phyloP scores from a whole-genome alignment of 2,113 vertebrate species.

The Ciconia boyciana region DNA sequence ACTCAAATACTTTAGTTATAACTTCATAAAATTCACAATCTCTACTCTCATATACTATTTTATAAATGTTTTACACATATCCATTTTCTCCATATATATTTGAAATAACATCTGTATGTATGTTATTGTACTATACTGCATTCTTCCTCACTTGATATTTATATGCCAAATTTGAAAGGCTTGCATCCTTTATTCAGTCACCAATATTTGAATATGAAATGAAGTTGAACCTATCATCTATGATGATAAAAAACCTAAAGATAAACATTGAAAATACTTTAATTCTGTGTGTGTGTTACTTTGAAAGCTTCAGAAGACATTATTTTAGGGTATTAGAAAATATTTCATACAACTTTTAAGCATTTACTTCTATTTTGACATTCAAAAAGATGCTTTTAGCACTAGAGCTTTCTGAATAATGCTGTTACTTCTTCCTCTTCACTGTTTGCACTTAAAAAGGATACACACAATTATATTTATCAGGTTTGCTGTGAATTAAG shows the following conservation, averaged over 20 bases:
- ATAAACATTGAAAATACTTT: background rate
- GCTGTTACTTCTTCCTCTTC: background rate
- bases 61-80: background rate
- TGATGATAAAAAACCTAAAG: background rate
- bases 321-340: background rate
- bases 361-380: background rate
- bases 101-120: background rate
- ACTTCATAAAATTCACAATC: background rate
- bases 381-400: background rate
- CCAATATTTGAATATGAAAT: background rate
- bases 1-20: background rate
- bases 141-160: background rate
- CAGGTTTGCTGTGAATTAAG: background rate
- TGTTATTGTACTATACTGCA: background rate
- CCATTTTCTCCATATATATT: background rate
- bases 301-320: background rate
- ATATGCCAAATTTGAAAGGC: background rate
- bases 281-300: background rate
- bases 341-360: background rate
- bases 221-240: background rate
- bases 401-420: background rate
- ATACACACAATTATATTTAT: background rate
- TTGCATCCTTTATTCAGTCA: background rate
- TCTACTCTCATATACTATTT: background rate
- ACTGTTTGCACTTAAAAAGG: background rate